Conservation (phyloP, 2,888 invertebrate genomes). For the Tetanocera ferruginea region DNA sequence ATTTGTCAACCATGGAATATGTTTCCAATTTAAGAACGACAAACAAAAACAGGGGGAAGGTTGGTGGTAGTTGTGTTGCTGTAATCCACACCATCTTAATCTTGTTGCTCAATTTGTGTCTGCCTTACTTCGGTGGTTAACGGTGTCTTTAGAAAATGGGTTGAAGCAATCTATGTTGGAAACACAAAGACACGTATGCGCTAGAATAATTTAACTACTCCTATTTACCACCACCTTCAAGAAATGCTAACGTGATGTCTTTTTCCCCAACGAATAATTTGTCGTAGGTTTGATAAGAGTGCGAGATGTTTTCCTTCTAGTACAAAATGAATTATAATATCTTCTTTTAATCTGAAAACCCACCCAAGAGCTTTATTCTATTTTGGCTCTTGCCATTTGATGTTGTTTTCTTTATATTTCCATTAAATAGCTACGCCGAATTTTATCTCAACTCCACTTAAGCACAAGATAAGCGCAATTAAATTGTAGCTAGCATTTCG, state of each 20-base stretch:
- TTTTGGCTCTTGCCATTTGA: not conserved
- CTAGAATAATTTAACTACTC: not conserved
- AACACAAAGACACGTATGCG: too few species aligned
- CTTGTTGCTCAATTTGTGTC: not conserved
- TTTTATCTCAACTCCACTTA: constrained; percentile 32
- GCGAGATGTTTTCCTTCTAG: not conserved
- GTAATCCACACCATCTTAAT: not conserved
- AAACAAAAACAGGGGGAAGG: too few species aligned
- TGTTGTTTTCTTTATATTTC: not conserved
- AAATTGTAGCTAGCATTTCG: constrained; percentile 7
- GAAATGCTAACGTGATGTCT: not conserved
- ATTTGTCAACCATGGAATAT: too few species aligned
- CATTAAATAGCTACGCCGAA: not conserved
- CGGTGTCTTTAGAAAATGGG: not conserved
- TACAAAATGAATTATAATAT: constrained; percentile 15
- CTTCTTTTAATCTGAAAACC: not conserved
- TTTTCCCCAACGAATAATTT: constrained; percentile 26
- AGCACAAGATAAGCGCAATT: constrained; percentile 38
- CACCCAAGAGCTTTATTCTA: not conserved
- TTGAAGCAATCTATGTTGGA: not conserved
- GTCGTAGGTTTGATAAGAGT: constrained; percentile 8
- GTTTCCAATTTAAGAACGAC: too few species aligned
- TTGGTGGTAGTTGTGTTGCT: not conserved
- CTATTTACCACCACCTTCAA: too few species aligned
- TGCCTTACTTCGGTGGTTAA: not conserved